These are phyloP conservation scores for Phaonia tiefii DNA, from an alignment of 2,888 invertebrate genomes.

Conservation along the genomic window DNA sequence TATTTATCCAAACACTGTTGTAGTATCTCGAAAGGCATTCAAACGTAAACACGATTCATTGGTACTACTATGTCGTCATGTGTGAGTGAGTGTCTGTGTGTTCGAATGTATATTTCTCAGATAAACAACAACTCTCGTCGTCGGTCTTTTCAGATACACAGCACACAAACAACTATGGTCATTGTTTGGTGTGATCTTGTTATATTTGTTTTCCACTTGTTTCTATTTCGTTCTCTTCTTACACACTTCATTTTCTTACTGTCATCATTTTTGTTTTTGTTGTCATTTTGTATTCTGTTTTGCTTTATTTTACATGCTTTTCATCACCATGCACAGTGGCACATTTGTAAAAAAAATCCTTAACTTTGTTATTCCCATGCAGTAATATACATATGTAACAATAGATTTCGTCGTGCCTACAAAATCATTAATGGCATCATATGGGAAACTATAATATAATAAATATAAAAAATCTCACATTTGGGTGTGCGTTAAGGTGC, in stretches of 20 bases:
- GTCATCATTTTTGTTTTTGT: slow-evolving; percentile 2
- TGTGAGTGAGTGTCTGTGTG: not conserved
- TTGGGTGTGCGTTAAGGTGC: too few species aligned
- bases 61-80: too few species aligned
- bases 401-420: too few species aligned
- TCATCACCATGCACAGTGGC: too few species aligned
- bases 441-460: too few species aligned
- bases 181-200: slow-evolving; percentile 43
- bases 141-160: slow-evolving; percentile 4
- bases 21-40: slow-evolving; percentile 50
- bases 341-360: too few species aligned
- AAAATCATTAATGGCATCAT: too few species aligned
- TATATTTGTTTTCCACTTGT: slow-evolving; percentile 42
- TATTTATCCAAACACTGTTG: slow-evolving; percentile 7
- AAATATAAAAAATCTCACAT: too few species aligned
- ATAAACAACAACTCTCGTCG: slow-evolving; percentile 38
- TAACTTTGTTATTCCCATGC: too few species aligned
- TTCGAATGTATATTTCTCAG: slow-evolving; percentile 21
- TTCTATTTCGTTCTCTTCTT: slow-evolving; percentile 27
- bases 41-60: slow-evolving; percentile 18
- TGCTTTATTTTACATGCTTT: too few species aligned
- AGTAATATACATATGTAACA: too few species aligned
- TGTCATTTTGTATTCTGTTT: slow-evolving; percentile 3
- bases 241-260: not conserved
- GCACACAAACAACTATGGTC: slow-evolving; percentile 39